Percentiles rank a stretch among this genome's conserved stretches.
Evolutionary conservation across 2,113 vertebrate species (phyloP).

Genomic region (Odocoileus hemionus): DNA sequence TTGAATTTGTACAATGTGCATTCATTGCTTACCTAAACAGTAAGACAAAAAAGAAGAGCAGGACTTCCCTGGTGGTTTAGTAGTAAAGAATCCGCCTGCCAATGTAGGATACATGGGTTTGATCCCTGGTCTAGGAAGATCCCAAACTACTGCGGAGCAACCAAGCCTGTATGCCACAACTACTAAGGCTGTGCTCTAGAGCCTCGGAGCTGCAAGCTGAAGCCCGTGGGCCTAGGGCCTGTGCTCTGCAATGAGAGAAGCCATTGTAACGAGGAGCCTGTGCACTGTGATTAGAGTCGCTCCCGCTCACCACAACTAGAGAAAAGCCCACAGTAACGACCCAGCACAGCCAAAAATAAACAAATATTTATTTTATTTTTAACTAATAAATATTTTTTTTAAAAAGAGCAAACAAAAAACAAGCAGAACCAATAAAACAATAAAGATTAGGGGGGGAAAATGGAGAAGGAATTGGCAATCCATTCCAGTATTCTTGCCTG

Average conservation of each 20-base stretch:
- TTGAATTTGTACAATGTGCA: neutral
- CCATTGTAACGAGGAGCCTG: neutral
- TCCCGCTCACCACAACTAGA: neutral
- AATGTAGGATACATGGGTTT: neutral
- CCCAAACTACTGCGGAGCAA: neutral
- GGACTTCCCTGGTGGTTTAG: neutral
- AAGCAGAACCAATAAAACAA: neutral
- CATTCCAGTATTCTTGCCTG: neutral
- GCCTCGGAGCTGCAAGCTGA: neutral
- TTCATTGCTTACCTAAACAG: neutral
- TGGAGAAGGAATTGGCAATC: neutral
- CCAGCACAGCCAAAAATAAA: neutral
- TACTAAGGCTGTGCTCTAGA: neutral
- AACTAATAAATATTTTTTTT: neutral
- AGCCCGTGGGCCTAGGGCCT: neutral
- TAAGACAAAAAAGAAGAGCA: neutral
- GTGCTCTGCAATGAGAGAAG: neutral
- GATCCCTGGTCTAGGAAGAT: neutral
- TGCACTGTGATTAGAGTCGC: neutral
- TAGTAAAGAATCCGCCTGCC: neutral
- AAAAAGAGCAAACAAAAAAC: neutral
- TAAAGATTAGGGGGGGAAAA: neutral
- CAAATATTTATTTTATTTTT: too few species aligned
- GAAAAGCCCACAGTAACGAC: neutral
- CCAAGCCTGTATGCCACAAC: neutral